Evolutionary conservation across 2,888 invertebrate species (phyloP).

Genomic region (Meganola albula): DNA sequence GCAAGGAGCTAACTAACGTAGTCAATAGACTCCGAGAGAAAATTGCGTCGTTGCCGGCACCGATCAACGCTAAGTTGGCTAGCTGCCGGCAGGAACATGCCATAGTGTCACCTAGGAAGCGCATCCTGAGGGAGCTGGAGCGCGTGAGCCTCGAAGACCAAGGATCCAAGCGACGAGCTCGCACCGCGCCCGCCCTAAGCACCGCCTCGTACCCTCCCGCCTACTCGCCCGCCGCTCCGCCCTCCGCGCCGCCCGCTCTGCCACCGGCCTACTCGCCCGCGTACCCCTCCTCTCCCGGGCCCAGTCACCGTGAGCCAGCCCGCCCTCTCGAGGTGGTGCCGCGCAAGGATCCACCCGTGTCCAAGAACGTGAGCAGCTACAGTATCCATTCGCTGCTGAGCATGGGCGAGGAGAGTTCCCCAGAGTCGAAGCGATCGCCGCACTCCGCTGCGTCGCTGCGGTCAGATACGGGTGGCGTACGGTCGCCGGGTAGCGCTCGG

Average conservation of each 20-base stretch:
- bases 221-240: slow-evolving; percentile 39
- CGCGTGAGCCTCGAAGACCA: slow-evolving; percentile 84
- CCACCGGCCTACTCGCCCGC: too few relatives aligned
- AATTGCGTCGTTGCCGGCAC: slow-evolving; percentile 52
- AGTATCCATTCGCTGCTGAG: slow-evolving; percentile 91
- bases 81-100: slow-evolving; percentile 69
- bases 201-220: slow-evolving; percentile 52
- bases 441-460: slow-evolving; percentile 51
- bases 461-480: too few relatives aligned
- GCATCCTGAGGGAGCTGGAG: slow-evolving; percentile 89
- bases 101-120: slow-evolving; percentile 89
- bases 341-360: slow-evolving; percentile 44
- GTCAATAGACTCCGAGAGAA: slow-evolving; percentile 60
- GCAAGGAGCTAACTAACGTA: slow-evolving; percentile 50
- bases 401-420: slow-evolving; percentile 73
- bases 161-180: slow-evolving; percentile 79
- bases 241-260: slow-evolving; percentile 32
- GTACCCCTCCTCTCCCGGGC: too few relatives aligned
- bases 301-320: too few relatives aligned
- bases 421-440: slow-evolving; percentile 60
- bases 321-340: slow-evolving; percentile 43
- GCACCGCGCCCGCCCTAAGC: slow-evolving; percentile 62
- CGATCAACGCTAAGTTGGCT: slow-evolving; percentile 64
- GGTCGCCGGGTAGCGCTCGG: slow-evolving; percentile 57
- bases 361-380: slow-evolving; percentile 83